Conservation (phyloP, 2,888 invertebrate genomes). For the Myopa testacea region DNA sequence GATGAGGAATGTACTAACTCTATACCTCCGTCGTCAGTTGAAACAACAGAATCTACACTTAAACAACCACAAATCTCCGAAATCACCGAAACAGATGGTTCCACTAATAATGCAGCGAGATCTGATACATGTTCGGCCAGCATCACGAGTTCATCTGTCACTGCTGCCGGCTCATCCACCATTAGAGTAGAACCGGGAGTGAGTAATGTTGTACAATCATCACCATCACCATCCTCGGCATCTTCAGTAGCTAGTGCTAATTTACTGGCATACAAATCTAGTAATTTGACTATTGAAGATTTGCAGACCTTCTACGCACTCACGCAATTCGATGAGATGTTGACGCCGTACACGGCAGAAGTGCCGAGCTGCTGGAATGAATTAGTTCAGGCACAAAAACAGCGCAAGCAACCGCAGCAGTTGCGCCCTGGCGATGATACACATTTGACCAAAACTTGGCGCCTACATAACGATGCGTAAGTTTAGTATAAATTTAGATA, state of each 20-base stretch:
- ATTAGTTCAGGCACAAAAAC: conserved; percentile 90
- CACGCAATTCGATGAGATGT: conserved; percentile 78
- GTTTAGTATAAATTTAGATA: conserved; percentile 46
- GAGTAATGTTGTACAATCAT: conserved; percentile 49
- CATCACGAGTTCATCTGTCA: not conserved
- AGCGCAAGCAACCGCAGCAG: conserved; percentile 87
- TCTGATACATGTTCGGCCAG: conserved; percentile 35
- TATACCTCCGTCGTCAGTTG: conserved; percentile 36
- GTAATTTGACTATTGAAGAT: conserved; percentile 72
- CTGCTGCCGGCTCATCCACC: conserved; percentile 15
- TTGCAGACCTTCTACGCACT: conserved; percentile 78
- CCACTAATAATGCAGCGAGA: conserved; percentile 28
- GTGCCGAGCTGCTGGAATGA: conserved; percentile 95
- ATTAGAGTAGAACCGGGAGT: conserved; percentile 45
- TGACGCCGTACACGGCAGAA: conserved; percentile 80
- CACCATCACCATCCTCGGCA: conserved; percentile 55
- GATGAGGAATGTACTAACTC: conserved; percentile 73
- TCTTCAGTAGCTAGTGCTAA: conserved; percentile 54
- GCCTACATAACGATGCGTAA: conserved; percentile 85
- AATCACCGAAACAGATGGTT: conserved; percentile 59
- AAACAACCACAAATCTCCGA: conserved; percentile 47
- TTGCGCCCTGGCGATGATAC: conserved; percentile 74
- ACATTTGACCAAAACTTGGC: conserved; percentile 87
- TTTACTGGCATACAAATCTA: conserved; percentile 72
- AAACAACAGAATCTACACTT: not conserved